Conservation (phyloP, 2,113 vertebrate genomes). For the Parus major region DNA sequence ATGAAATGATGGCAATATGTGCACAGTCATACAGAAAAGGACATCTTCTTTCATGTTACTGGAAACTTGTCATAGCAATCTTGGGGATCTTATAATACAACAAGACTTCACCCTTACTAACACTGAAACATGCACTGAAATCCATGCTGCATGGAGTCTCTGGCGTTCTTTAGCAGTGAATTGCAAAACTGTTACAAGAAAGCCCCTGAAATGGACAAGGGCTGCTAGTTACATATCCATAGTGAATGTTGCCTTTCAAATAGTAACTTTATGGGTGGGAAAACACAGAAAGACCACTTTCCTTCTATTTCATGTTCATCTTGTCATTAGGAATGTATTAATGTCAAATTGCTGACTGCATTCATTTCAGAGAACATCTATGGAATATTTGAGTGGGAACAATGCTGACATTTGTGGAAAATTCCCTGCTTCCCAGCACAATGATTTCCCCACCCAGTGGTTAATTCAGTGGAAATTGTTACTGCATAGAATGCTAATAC, state of each 20-base stretch:
- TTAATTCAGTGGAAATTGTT: background rate
- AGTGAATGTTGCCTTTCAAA: background rate
- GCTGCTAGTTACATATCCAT: background rate
- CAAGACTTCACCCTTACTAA: background rate
- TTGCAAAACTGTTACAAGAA: background rate
- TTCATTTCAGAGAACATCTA: background rate
- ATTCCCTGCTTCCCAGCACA: background rate
- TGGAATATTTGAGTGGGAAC: background rate
- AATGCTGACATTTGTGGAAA: background rate
- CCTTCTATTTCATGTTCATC: background rate
- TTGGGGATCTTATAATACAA: background rate
- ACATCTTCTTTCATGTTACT: background rate
- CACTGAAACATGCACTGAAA: background rate
- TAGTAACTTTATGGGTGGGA: background rate
- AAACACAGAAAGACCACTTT: background rate
- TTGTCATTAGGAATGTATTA: background rate
- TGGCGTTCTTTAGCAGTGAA: background rate
- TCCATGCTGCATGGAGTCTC: background rate
- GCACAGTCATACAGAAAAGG: background rate
- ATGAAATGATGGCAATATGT: background rate
- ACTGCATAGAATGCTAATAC: background rate
- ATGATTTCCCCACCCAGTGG: background rate
- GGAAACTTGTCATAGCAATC: background rate
- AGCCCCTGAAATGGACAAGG: background rate
- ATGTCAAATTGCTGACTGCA: background rate